These are phyloP conservation scores for Iguana delicatissima DNA, from an alignment of 2,797 vertebrate species.

Conservation along the genomic window DNA sequence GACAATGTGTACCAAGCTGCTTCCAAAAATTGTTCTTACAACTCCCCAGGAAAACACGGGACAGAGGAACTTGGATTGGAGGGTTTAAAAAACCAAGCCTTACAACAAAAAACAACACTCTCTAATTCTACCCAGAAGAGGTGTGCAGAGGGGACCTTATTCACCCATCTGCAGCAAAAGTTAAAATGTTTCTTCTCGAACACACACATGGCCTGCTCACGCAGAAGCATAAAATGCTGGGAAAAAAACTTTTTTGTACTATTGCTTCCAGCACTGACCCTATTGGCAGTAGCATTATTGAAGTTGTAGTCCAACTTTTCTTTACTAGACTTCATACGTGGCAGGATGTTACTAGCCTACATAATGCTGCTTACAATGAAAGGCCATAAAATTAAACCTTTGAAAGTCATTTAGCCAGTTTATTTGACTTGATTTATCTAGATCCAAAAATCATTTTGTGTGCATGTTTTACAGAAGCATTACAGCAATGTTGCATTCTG, in stretches of 20 bases:
- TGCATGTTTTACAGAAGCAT: constrained; percentile 20
- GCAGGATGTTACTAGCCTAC: constrained; percentile 5
- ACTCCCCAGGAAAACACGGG: background rate
- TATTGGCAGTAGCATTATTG: background rate
- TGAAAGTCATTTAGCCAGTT: constrained; percentile 37
- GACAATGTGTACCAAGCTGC: background rate
- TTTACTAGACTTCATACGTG: background rate
- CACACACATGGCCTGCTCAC: background rate
- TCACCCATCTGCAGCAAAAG: background rate
- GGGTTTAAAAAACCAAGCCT: too few species aligned
- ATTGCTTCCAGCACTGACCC: too few species aligned
- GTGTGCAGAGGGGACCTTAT: background rate
- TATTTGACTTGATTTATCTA: constrained; percentile 46
- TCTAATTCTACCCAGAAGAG: background rate
- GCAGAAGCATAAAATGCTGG: too few species aligned
- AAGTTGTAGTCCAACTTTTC: background rate
- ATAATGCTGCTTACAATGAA: constrained; percentile 14
- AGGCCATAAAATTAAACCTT: constrained; percentile 13
- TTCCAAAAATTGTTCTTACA: background rate
- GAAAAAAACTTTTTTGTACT: too few species aligned
- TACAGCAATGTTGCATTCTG: constrained; percentile 41
- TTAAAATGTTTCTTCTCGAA: background rate
- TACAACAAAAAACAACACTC: background rate
- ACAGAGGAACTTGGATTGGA: background rate
- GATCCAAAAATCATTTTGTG: constrained; percentile 23